These are phyloP conservation scores for Tanypteryx hageni DNA, from an alignment of 2,888 invertebrate genomes.

Conservation along the genomic window DNA sequence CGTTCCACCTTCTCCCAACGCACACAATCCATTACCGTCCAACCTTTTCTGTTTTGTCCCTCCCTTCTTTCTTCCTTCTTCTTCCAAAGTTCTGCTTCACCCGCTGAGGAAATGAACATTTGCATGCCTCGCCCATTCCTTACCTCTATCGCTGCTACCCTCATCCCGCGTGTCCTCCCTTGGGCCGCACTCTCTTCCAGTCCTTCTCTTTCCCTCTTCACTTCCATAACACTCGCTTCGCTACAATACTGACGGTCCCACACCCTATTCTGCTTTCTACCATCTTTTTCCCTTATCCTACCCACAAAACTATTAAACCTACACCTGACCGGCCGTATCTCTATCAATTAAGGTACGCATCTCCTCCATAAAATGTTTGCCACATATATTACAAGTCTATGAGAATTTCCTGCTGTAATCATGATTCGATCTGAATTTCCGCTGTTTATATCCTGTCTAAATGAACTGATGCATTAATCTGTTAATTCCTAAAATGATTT, in stretches of 20 bases:
- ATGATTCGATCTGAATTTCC: not conserved
- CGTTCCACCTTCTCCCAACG: too few species aligned
- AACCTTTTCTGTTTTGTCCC: not conserved
- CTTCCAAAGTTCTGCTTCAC: too few species aligned
- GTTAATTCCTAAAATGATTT: too few species aligned
- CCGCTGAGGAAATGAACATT: too few species aligned
- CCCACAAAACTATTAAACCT: not conserved
- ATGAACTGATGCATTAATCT: not conserved
- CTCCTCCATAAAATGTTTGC: not conserved
- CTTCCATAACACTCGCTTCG: not conserved
- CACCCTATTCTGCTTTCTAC: not conserved
- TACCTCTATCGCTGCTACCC: too few species aligned
- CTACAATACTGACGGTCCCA: not conserved
- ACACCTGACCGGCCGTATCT: not conserved
- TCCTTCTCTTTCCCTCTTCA: not conserved
- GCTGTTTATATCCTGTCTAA: not conserved
- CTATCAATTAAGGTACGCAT: not conserved
- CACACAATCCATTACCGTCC: not conserved
- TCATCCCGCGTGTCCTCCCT: too few species aligned
- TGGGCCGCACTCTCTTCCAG: not conserved
- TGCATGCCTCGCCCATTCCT: too few species aligned
- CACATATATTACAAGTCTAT: not conserved
- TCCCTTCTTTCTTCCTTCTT: too few species aligned
- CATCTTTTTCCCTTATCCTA: not conserved
- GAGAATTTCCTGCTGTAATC: not conserved